Percentiles rank a stretch among this genome's conserved stretches.
Evolutionary conservation across 1,140 invertebrate genomes (phyloP).

Genomic region (Nymphalis io): DNA sequence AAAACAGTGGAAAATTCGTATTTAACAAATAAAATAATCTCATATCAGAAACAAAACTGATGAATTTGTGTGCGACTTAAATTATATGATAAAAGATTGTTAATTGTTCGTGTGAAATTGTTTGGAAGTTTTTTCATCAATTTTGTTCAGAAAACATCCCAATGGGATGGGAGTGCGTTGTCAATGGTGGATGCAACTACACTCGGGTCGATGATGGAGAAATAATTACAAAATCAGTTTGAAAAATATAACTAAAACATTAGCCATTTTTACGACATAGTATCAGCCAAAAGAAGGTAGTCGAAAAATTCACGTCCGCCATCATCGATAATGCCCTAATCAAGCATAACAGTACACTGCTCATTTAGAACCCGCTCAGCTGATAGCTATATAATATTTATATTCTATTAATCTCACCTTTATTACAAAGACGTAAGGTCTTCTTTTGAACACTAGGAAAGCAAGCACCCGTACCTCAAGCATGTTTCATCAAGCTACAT

Average conservation of each 20-base stretch:
- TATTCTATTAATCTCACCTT: neutral
- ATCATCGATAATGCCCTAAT: slow-evolving; percentile 28
- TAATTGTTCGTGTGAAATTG: neutral
- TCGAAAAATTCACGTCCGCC: neutral
- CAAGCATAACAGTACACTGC: slow-evolving; percentile 41
- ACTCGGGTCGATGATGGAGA: slow-evolving; percentile 35
- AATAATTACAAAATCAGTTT: neutral
- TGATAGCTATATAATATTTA: neutral
- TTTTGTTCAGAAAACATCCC: slow-evolving; percentile 20
- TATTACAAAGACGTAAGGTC: slow-evolving; percentile 13
- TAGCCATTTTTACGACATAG: no score
- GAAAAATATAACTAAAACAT: neutral
- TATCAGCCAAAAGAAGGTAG: no score
- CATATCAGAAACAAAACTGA: slow-evolving; percentile 54
- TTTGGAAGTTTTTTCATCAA: slow-evolving; percentile 23
- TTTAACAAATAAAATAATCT: slow-evolving; percentile 75
- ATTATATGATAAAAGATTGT: neutral
- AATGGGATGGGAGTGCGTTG: slow-evolving; percentile 34
- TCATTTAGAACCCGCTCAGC: slow-evolving; percentile 32
- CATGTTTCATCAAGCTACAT: slow-evolving; percentile 3
- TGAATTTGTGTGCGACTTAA: slow-evolving; percentile 4
- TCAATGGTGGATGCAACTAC: slow-evolving; percentile 42
- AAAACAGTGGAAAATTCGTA: slow-evolving; percentile 35
- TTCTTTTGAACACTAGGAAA: slow-evolving; percentile 4
- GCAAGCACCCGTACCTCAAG: slow-evolving; percentile 18